These are phyloP conservation scores for Melanargia galathea DNA, from an alignment of 2,888 invertebrate genomes.

Conservation along the genomic window DNA sequence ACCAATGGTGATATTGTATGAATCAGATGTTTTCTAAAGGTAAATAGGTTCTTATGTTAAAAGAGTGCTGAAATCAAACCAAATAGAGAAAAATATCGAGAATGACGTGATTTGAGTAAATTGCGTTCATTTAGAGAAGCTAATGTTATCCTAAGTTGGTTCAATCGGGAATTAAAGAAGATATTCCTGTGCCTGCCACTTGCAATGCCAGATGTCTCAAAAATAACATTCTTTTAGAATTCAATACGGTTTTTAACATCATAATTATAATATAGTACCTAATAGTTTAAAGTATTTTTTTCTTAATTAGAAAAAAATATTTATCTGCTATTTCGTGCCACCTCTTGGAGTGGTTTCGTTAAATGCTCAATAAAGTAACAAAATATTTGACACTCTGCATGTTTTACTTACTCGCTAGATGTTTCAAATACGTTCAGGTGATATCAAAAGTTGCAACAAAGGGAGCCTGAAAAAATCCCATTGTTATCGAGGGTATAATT, in stretches of 20 bases:
- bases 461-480: slow-evolving; percentile 77
- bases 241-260: too few relatives aligned
- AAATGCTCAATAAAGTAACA: neutral
- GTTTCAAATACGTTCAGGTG: slow-evolving; percentile 72
- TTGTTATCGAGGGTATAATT: slow-evolving; percentile 83
- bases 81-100: too few relatives aligned
- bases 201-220: too few relatives aligned
- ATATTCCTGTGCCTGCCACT: too few relatives aligned
- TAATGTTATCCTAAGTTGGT: too few relatives aligned
- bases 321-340: neutral
- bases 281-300: too few relatives aligned
- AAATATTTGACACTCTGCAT: neutral
- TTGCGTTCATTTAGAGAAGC: too few relatives aligned
- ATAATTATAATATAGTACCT: too few relatives aligned
- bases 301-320: neutral
- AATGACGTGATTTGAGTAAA: too few relatives aligned
- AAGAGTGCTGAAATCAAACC: neutral
- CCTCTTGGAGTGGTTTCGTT: neutral
- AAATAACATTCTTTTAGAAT: too few relatives aligned
- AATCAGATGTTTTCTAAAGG: neutral
- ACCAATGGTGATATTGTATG: neutral
- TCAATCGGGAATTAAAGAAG: too few relatives aligned
- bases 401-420: too few relatives aligned
- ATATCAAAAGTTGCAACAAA: slow-evolving; percentile 82
- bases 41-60: neutral